A percentile compares a stretch with the other conserved stretches of the same genome.
Evolutionary conservation across 1,140 invertebrate genomes (phyloP).

Genomic region (Cydia fagiglandana): DNA sequence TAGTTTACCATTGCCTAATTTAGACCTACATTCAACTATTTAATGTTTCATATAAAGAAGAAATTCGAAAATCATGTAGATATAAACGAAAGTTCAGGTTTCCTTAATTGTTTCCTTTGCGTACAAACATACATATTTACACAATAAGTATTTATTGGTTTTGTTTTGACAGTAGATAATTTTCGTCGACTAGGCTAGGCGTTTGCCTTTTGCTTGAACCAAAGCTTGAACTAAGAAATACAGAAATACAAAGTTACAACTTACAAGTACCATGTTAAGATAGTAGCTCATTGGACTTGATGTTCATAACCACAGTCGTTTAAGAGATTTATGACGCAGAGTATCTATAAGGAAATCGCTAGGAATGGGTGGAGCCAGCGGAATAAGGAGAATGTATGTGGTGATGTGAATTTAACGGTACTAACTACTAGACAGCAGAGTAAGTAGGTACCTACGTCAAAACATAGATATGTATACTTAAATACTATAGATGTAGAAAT

Average conservation of each 20-base stretch:
- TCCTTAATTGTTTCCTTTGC: too few relatives aligned
- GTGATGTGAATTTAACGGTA: neutral
- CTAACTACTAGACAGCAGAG: neutral
- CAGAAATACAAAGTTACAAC: neutral
- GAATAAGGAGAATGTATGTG: conserved; percentile 9
- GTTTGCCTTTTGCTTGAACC: too few relatives aligned
- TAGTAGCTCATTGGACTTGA: conserved; percentile 1
- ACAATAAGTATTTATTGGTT: too few relatives aligned
- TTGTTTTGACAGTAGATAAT: too few relatives aligned
- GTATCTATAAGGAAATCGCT: conserved; percentile 16
- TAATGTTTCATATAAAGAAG: too few relatives aligned
- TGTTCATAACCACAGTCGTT: conserved; percentile 6
- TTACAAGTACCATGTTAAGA: neutral
- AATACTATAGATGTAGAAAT: too few relatives aligned
- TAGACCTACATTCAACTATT: too few relatives aligned
- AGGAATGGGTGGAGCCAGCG: conserved; percentile 5
- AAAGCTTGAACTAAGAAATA: neutral
- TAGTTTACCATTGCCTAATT: too few relatives aligned
- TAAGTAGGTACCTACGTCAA: neutral
- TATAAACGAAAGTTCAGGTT: too few relatives aligned
- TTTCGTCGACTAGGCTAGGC: too few relatives aligned
- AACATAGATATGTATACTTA: neutral
- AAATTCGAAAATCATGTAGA: too few relatives aligned
- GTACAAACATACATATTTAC: too few relatives aligned
- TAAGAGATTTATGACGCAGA: conserved; percentile 1